Conservation (phyloP, 1,140 invertebrate species). For the Dendroctonus ponderosae region DNA sequence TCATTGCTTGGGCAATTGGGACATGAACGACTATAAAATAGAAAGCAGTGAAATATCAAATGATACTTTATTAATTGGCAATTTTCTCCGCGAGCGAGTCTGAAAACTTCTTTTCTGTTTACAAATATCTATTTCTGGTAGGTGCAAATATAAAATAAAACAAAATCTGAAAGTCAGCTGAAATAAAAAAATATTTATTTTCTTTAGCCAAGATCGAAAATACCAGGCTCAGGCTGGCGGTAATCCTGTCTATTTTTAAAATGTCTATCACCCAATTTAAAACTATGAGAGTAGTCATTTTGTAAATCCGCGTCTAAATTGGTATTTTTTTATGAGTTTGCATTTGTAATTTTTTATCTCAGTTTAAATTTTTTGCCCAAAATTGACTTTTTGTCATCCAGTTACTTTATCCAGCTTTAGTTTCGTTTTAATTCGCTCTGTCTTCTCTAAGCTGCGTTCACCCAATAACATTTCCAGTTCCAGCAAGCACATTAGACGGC, state of each 20-base stretch:
- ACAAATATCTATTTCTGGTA: conserved; percentile 23
- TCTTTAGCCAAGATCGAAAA: conserved; percentile 31
- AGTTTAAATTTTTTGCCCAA: too few species aligned
- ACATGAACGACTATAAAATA: conserved; percentile 22
- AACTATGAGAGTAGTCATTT: conserved; percentile 20
- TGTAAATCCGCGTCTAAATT: neutral
- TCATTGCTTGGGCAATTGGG: conserved; percentile 5
- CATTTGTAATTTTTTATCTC: too few species aligned
- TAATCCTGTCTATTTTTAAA: conserved; percentile 29
- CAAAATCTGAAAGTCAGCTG: conserved; percentile 26
- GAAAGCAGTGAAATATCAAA: conserved; percentile 20
- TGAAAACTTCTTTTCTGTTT: conserved; percentile 6
- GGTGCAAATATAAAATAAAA: conserved; percentile 25
- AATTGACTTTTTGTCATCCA: too few species aligned
- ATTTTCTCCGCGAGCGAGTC: conserved; percentile 10
- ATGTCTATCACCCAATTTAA: conserved; percentile 30
- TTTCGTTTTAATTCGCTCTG: too few species aligned
- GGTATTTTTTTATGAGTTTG: too few species aligned
- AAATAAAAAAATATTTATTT: conserved; percentile 32
- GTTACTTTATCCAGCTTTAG: too few species aligned
- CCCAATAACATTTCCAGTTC: too few species aligned
- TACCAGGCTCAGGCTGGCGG: conserved; percentile 25
- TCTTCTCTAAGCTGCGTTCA: too few species aligned
- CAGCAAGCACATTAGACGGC: too few species aligned
- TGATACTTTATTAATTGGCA: conserved; percentile 7